These are phyloP conservation scores for Zingel zingel DNA, from an alignment of 2,113 vertebrate species.

Conservation along the genomic window DNA sequence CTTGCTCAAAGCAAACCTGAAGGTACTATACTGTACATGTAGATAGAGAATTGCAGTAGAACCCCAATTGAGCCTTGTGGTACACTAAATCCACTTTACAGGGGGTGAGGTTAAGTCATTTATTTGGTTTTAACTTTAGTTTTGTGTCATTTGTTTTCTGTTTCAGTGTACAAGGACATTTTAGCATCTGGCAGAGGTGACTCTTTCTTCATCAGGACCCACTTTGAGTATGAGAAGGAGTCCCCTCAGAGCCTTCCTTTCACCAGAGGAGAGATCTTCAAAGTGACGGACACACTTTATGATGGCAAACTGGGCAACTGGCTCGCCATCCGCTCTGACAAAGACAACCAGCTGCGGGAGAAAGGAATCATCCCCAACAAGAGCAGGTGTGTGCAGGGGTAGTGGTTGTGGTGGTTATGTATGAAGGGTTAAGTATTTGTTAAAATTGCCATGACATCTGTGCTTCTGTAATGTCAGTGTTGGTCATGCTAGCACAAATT, in stretches of 20 bases:
- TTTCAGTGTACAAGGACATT: slow-evolving; percentile 94
- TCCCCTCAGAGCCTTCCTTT: slow-evolving; percentile 92
- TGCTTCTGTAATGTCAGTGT: neutral
- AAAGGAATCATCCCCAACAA: slow-evolving; percentile 98
- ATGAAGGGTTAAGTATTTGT: neutral
- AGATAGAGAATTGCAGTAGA: neutral
- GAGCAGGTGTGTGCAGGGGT: slow-evolving; percentile 88
- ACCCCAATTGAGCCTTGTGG: neutral
- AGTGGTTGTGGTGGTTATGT: neutral
- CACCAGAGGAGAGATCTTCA: slow-evolving; percentile 92
- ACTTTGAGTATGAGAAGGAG: slow-evolving; percentile 98
- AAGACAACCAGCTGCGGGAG: slow-evolving; percentile 90
- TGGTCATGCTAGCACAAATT: neutral
- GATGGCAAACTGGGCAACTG: slow-evolving; percentile 97
- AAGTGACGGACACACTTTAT: slow-evolving; percentile 96
- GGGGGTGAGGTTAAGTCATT: neutral
- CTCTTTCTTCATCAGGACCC: slow-evolving; percentile 97
- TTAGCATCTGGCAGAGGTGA: slow-evolving; percentile 95
- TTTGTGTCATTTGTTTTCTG: neutral
- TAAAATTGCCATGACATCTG: neutral
- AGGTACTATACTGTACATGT: slow-evolving; percentile 77
- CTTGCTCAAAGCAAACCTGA: slow-evolving; percentile 96
- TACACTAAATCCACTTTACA: neutral
- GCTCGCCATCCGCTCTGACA: slow-evolving; percentile 92
- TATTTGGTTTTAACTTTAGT: neutral